phyloP scores from a whole-genome alignment of 23 tunicate species.

The Pegea sp. region DNA sequence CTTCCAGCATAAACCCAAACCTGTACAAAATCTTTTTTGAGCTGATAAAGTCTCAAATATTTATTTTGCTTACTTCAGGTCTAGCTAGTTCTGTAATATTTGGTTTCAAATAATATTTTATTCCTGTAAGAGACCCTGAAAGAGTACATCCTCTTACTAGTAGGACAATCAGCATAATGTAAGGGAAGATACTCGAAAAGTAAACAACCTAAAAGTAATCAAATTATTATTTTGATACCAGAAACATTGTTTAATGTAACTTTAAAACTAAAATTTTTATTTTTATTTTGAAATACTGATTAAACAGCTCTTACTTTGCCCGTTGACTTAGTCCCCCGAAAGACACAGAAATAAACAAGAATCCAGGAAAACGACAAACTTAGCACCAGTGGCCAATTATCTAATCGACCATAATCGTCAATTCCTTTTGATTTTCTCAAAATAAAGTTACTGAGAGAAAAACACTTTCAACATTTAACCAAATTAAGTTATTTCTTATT shows the following conservation, averaged over 20 bases:
- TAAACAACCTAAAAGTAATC: slow-evolving; percentile 21
- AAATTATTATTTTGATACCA: neutral
- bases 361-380: slow-evolving; percentile 19
- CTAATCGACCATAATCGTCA: slow-evolving; percentile 12
- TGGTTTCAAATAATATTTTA: slow-evolving; percentile 25
- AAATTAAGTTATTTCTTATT: too few species aligned
- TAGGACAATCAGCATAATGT: slow-evolving; percentile 11
- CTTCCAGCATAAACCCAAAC: slow-evolving; percentile 57
- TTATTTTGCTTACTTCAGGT: slow-evolving; percentile 8
- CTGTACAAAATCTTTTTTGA: too few species aligned
- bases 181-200: slow-evolving; percentile 27
- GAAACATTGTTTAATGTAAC: too few species aligned
- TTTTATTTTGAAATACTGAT: neutral
- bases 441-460: slow-evolving; percentile 15
- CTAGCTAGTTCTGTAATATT: slow-evolving; percentile 25
- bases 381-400: slow-evolving; percentile 26
- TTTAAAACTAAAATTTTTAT: too few species aligned
- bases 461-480: too few species aligned
- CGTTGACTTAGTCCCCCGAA: slow-evolving; percentile 23
- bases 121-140: slow-evolving; percentile 19
- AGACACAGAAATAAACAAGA: slow-evolving; percentile 31
- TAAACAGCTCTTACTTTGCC: slow-evolving; percentile 27
- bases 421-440: slow-evolving; percentile 19
- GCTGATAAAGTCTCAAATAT: too few species aligned
- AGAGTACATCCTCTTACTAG: slow-evolving; percentile 32